These are phyloP conservation scores for Agapornis canus DNA, from an alignment of 2,797 vertebrate species.

Conservation along the genomic window DNA sequence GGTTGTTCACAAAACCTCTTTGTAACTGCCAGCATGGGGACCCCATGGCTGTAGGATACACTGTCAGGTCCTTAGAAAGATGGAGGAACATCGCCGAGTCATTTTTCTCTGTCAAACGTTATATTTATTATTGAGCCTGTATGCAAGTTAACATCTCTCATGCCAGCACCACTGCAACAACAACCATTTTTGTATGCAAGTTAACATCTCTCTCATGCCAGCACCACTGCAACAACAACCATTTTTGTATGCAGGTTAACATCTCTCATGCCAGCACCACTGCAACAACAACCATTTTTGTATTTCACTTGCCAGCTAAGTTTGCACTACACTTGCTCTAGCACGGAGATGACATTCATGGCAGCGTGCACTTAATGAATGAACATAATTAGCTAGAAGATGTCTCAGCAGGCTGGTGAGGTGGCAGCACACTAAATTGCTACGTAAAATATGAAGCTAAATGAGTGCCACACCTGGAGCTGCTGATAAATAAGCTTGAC, in stretches of 20 bases:
- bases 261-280: conserved; percentile 63
- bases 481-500: conserved; percentile 6
- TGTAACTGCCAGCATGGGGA: conserved; percentile 68
- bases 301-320: conserved; percentile 54
- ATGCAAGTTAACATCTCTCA: background rate
- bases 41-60: conserved; percentile 30
- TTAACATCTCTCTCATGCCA: too few relatives aligned
- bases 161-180: too few relatives aligned
- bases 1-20: conserved; percentile 72
- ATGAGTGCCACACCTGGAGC: conserved; percentile 20
- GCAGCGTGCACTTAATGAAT: conserved; percentile 51
- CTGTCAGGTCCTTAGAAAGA: conserved; percentile 75
- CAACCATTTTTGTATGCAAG: too few relatives aligned
- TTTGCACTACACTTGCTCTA: conserved; percentile 62
- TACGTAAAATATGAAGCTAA: conserved; percentile 9
- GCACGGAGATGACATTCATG: background rate
- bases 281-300: conserved; percentile 37
- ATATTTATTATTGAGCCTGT: conserved; percentile 74
- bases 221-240: too few relatives aligned
- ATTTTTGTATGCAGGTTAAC: conserved; percentile 9
- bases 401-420: conserved; percentile 56
- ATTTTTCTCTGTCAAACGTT: conserved; percentile 77
- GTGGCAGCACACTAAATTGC: conserved; percentile 46
- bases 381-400: conserved; percentile 71
- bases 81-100: conserved; percentile 62